Percentiles rank a stretch among this genome's conserved stretches.
phyloP scores from a whole-genome alignment of 2,888 invertebrate species.

The Apodemia mormo region DNA sequence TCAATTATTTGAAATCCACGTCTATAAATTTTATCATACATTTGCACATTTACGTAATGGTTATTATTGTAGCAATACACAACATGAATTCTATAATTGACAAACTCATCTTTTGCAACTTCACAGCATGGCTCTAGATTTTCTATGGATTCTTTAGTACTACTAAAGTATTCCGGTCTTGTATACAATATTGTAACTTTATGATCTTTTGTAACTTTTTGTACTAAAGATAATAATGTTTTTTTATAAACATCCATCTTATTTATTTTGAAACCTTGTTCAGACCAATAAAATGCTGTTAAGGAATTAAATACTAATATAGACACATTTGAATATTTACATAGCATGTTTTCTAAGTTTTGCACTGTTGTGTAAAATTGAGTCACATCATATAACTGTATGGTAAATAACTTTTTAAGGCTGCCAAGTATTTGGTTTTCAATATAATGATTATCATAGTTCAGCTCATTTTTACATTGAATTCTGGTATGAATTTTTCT shows the following conservation, averaged over 20 bases:
- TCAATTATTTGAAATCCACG: constrained; percentile 43
- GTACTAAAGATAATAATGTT: constrained; percentile 62
- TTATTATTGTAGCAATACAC: constrained; percentile 34
- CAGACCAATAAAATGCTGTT: constrained; percentile 79
- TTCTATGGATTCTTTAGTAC: constrained; percentile 56
- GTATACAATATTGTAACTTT: constrained; percentile 78
- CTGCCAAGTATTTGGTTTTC: constrained; percentile 42
- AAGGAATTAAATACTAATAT: constrained; percentile 68
- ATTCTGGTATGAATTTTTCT: constrained; percentile 39
- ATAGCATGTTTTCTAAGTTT: constrained; percentile 64
- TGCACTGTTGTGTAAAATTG: constrained; percentile 68
- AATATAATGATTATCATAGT: constrained; percentile 32
- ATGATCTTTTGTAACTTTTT: constrained; percentile 70
- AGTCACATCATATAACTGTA: constrained; percentile 64
- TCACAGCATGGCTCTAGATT: constrained; percentile 48
- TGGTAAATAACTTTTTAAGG: constrained; percentile 52
- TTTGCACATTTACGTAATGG: constrained; percentile 44
- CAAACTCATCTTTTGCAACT: constrained; percentile 46
- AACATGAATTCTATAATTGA: constrained; percentile 66
- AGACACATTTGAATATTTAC: constrained; percentile 59
- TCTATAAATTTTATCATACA: constrained; percentile 39
- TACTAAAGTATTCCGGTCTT: constrained; percentile 74
- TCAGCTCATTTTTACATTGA: constrained; percentile 20
- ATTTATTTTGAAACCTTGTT: constrained; percentile 65
- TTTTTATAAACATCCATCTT: constrained; percentile 78